Percentiles rank a stretch among this genome's conserved stretches.
Evolutionary conservation across 2,113 vertebrate species (phyloP).

Genomic region (Cyanistes caeruleus): DNA sequence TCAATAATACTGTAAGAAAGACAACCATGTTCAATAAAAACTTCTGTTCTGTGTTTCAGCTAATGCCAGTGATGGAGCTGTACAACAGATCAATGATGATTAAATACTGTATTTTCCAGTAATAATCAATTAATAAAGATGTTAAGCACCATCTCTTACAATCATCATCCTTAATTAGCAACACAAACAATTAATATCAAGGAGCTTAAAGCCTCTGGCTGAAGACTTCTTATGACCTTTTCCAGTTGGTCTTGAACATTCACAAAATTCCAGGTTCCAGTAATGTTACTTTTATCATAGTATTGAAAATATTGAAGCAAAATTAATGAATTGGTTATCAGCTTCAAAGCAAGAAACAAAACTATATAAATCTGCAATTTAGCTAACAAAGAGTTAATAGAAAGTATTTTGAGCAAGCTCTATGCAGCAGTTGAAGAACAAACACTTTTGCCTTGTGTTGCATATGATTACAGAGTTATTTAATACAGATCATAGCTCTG

Average conservation of each 20-base stretch:
- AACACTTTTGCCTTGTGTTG: neutral
- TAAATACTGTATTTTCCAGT: conserved; percentile 23
- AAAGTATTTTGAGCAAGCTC: neutral
- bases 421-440: neutral
- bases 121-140: conserved; percentile 30
- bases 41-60: neutral
- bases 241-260: neutral
- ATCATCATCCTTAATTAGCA: neutral
- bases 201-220: neutral
- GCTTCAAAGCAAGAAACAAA: neutral
- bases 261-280: neutral
- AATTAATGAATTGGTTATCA: neutral
- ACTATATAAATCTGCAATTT: neutral
- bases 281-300: neutral
- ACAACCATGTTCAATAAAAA: conserved; percentile 16
- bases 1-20: conserved; percentile 30
- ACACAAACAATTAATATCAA: neutral
- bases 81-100: conserved; percentile 9
- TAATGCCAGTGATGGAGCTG: neutral
- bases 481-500: neutral
- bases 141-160: neutral
- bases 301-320: neutral
- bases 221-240: neutral
- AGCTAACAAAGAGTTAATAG: neutral
- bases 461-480: neutral